A percentile compares a stretch with the other conserved stretches of the same genome.
phyloP scores from a whole-genome alignment of 2,797 vertebrate genomes.

The Myoxocephalus aenaeus region DNA sequence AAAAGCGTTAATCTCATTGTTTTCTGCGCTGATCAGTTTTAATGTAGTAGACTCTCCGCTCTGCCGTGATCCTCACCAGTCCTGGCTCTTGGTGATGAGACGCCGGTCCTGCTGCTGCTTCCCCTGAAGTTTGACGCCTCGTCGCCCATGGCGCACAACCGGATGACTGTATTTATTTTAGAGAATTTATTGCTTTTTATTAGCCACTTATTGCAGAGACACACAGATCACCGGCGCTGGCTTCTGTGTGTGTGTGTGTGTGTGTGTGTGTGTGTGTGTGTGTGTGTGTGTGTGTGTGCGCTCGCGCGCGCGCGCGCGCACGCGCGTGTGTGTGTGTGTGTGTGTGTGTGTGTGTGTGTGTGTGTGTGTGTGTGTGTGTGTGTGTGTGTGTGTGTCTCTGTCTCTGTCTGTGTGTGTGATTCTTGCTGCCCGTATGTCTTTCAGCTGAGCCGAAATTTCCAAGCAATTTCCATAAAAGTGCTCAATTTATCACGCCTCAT shows the following conservation, averaged over 20 bases:
- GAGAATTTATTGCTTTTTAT: conserved; percentile 82
- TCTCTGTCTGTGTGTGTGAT: conserved; percentile 40
- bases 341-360: conserved; percentile 16
- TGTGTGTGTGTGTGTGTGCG: neutral
- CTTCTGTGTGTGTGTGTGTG: conserved; percentile 32
- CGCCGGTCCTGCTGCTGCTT: conserved; percentile 73
- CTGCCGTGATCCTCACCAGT: conserved; percentile 59
- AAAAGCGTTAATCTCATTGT: conserved; percentile 56
- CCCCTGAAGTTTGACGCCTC: conserved; percentile 83
- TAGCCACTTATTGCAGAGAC: conserved; percentile 80
- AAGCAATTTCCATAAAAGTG: conserved; percentile 75
- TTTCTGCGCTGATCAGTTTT: conserved; percentile 41
- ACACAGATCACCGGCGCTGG: conserved; percentile 67
- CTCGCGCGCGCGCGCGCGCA: neutral
- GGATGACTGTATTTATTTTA: conserved; percentile 73
- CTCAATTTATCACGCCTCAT: conserved; percentile 54
- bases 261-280: conserved; percentile 7
- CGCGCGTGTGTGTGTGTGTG: too few relatives aligned
- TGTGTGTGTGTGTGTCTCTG: too few relatives aligned
- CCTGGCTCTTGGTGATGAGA: conserved; percentile 65
- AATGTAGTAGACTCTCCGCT: conserved; percentile 52
- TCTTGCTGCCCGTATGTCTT: conserved; percentile 78
- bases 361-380: conserved; percentile 1
- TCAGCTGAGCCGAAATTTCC: conserved; percentile 66
- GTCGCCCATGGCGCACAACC: conserved; percentile 79